Evolutionary conservation across 1,140 invertebrate species (phyloP), one percentile per base, ranked within the genome.

Genomic region (Zaprionus ghesquierei): DNA sequence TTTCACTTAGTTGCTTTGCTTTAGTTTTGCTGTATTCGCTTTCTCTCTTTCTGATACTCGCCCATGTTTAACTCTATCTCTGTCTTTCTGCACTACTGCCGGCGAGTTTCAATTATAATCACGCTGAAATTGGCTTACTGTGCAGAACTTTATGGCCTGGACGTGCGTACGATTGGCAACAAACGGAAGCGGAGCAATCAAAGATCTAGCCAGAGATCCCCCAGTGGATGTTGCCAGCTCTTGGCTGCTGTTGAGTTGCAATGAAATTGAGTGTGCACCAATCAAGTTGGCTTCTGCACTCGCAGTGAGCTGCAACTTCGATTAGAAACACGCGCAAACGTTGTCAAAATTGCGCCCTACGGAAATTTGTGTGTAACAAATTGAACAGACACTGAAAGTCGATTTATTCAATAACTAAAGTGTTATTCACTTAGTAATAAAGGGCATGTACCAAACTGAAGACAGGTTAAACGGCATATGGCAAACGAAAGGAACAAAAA

Each of bases 71-170:
- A 10, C 5, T 59, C 23, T n/a, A 5, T 8, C 15, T 27, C 3
- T 27, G 1, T 27, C 25, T 29, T 29, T 29, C 27, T 29, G 1
- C 6, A 29, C 27, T 49, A 22, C 66, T 25, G 22, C 54, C 29
- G 62, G 72, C 33, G 25, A 72, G 44, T 76, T 76, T 84, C 80
- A 84, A 84, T 84, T 84, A 84, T 72, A 84, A 76, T 73, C 80
- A 84, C 72, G 76, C 72, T 69, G 56, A 62, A 78, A 72, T 76
- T 79, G 80, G 80, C 75, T 79, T 76, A 79, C 56, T 59, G 49
- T 46, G 61, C 60, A 84, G 63, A 51, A 64, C 68, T 76, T 79
- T 73, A 79, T 77, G 68, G 68, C 50, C 56, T 51, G 64, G 55
- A 84, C 80, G 76, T 84, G 80, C 33, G 62, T 68, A 50, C 63